Percentiles rank a stretch among this genome's conserved stretches.
Evolutionary conservation across 2,888 invertebrate genomes (phyloP).

Genomic region (Pharmacophagus antenor): DNA sequence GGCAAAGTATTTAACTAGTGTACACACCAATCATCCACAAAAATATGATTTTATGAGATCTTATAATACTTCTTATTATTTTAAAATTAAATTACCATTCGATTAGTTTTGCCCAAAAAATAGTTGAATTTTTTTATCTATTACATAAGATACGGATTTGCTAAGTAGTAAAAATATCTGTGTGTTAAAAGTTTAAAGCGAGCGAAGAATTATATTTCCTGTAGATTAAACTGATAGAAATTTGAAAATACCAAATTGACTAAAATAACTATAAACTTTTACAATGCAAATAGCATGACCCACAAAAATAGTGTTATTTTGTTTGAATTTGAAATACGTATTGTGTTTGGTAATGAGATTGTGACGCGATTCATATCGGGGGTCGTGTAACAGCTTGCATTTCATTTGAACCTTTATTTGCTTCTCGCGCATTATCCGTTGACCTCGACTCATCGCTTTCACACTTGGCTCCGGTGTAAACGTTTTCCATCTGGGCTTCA

Average conservation of each 20-base stretch:
- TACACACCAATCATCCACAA: too few relatives aligned
- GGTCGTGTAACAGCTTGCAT: conserved; percentile 9
- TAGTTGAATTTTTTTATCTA: too few relatives aligned
- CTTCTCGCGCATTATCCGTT: conserved; percentile 49
- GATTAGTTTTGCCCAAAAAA: too few relatives aligned
- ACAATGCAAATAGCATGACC: conserved; percentile 16
- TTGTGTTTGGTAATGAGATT: conserved; percentile 26
- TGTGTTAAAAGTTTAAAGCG: not conserved
- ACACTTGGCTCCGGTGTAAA: conserved; percentile 39
- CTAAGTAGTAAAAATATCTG: not conserved
- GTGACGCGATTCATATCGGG: conserved; percentile 25
- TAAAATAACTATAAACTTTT: not conserved
- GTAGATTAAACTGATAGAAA: not conserved
- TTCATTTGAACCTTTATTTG: conserved; percentile 32
- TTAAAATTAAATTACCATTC: too few relatives aligned
- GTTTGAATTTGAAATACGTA: conserved; percentile 21
- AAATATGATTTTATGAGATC: too few relatives aligned
- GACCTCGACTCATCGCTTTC: conserved; percentile 48
- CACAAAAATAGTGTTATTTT: conserved; percentile 20
- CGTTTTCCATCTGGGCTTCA: conserved; percentile 34
- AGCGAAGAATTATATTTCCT: too few relatives aligned
- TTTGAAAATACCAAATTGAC: not conserved
- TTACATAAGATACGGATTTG: too few relatives aligned
- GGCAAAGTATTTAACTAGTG: too few relatives aligned
- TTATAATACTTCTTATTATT: too few relatives aligned